A percentile compares a stretch with the other conserved stretches of the same genome.
Conservation (phyloP, 2,888 invertebrate species). For the Micoletzkya japonica region DNA sequence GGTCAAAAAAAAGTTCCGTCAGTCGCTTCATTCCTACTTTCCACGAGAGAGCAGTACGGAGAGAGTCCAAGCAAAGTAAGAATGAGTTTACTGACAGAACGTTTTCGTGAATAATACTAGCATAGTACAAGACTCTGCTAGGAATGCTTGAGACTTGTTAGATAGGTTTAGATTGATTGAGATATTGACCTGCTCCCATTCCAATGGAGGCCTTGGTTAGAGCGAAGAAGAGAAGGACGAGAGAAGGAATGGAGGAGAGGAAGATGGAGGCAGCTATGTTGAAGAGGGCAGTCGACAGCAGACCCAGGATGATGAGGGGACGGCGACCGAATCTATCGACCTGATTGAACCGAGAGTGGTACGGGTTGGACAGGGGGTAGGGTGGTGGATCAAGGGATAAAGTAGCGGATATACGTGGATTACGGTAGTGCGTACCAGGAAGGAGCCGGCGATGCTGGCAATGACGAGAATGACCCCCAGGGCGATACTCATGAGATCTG, state of each 20-base stretch:
- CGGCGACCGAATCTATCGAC: conserved; percentile 57
- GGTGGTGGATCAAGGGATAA: conserved; percentile 57
- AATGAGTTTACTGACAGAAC: no score
- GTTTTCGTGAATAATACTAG: no score
- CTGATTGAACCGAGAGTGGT: conserved; percentile 53
- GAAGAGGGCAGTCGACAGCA: conserved; percentile 51
- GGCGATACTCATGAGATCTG: conserved; percentile 39
- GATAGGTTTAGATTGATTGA: conserved; percentile 24
- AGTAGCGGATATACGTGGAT: neutral
- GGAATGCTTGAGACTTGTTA: no score
- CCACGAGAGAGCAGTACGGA: no score
- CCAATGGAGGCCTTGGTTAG: conserved; percentile 47
- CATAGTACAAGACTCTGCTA: no score
- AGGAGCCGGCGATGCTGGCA: conserved; percentile 40
- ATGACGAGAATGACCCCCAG: conserved; percentile 41
- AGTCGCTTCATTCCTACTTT: no score
- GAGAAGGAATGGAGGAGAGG: conserved; percentile 29
- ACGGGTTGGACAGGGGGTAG: conserved; percentile 52
- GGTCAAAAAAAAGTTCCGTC: no score
- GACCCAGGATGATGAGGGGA: conserved; percentile 51
- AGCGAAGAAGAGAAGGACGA: conserved; percentile 42
- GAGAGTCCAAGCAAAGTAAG: no score
- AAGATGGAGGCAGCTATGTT: conserved; percentile 51
- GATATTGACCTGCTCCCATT: conserved; percentile 18
- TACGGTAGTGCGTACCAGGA: conserved; percentile 35